Base-by-base conservation (phyloP, 2,797 vertebrate genomes). In the Amblyopsis hoosieri region DNA sequence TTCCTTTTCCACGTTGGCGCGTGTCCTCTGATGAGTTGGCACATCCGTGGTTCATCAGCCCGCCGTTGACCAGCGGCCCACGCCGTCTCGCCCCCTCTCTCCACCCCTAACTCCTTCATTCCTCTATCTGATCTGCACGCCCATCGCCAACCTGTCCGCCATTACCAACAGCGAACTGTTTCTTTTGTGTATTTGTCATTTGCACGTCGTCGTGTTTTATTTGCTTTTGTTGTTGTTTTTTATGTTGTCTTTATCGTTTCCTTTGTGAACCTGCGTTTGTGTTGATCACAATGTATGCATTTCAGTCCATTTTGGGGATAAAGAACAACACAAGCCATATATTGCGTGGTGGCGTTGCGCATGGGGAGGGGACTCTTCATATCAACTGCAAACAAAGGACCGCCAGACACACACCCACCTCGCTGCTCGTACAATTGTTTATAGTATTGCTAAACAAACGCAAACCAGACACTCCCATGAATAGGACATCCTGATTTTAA, bases 301-400 rank as follows among this genome's bases (percentile, higher is more conserved):
- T 37, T 37, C 33, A 8, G 33, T 23, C 3, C 23, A 23, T 37
- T 37, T 37, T 8, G 6, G 33, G 8, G 33, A 37, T 37, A 8
- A 23, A 23, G 23, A 23, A 23, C 23, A 23, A 23, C 3, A 23
- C 23, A 23, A 23, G 23, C 78, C 13, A 60, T 74, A 74, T 75
- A 69, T 80, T 75, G 59, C 70, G 77, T 57, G 64, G 69, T 68
- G 68, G 71, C 13, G 14, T 12, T 67, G 52, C 65, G 80, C 70
- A 63, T 73, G 75, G 81, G 86, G 84, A 86, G 79, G 73, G 83
- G 69, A 71, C 82, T 78, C 74, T 67, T 83, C 87, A 85, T 48
- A 75, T 90, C 85, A 66, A 47, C 66, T 76, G 81, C 81, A 79
- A 85, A 93, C 90, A 92, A 93, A 92, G 89, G 78, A 90, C 64